Evolutionary conservation across 37 sponge, comb jelly and placozoan genomes (phyloP), one percentile per base, ranked within the genome.

Genomic region (Beroe forskalii): DNA sequence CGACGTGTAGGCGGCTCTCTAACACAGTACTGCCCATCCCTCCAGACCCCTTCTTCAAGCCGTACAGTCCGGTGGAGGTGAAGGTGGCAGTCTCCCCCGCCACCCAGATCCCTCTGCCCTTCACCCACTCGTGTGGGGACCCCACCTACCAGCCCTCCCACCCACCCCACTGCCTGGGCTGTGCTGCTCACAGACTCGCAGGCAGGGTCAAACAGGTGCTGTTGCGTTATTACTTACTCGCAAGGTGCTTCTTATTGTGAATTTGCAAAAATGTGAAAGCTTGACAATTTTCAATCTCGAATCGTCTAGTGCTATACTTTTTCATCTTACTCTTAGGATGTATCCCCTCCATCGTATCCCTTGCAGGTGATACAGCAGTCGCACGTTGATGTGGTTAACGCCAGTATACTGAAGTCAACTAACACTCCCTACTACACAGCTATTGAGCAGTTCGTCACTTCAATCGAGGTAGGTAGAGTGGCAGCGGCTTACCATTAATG

Each of bases 51-150:
- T 72, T 38, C 75, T 72, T 72, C 20, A 72, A 33, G 35, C 75
- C 75, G 14, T 72, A 72, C 75, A 32, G 39, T 22, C 37, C 37
- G 14, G 35, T 39, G 2, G 75, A 72, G 75, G 33, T 72, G 75
- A 72, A 38, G 22, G 38, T 72, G 4, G 38, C 75, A 72, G 75
- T 72, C 0, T 72, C 75, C 9, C 75, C 75, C 3, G 75, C 75
- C 4, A 72, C 75, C 39, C 75, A 72, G 38, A 72, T 72, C 14
- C 75, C 75, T 36, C 75, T 72, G 2, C 75, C 75, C 75, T 72
- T 72, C 20, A 37, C 40, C 6, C 75, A 72, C 75, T 38, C 75
- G 39, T 72, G 75, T 20, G 19, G 12, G 4, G 75, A 72, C 40
- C 31, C 31, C 2, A 19, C 40, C 9, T 72, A 38, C 75, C 40